Conservation (phyloP, 2,113 vertebrate species). For the Neomonachus schauinslandi region DNA sequence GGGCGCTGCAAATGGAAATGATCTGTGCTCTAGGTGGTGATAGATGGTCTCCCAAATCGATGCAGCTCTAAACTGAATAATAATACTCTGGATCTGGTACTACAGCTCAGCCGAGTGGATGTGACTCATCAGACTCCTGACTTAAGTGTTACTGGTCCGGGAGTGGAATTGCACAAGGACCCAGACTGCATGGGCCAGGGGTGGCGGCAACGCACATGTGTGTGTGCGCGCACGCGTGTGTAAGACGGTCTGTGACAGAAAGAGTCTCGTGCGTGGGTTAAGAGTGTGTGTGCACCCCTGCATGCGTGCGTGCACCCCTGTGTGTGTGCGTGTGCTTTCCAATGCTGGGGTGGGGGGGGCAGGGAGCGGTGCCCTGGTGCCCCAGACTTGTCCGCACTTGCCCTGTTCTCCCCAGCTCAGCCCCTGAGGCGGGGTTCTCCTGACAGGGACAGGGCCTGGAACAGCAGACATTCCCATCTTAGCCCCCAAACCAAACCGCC, state of each 20-base stretch:
- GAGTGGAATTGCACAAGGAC: not conserved
- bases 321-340: rapidly evolving
- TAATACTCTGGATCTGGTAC: not conserved
- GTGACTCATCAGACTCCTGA: not conserved
- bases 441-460: not conserved
- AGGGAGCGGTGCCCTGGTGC: not conserved
- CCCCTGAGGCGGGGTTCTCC: not conserved
- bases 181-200: not conserved
- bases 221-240: rapidly evolving
- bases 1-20: constrained; percentile 67
- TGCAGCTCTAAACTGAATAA: constrained; percentile 61
- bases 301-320: no score
- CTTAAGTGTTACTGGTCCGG: not conserved
- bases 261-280: not conserved
- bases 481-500: constrained; percentile 47
- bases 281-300: not conserved
- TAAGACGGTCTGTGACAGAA: not conserved
- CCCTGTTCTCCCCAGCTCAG: constrained; percentile 15
- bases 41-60: constrained; percentile 60
- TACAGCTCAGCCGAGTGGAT: not conserved
- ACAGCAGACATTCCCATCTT: constrained; percentile 38
- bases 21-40: constrained; percentile 61
- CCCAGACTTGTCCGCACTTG: not conserved
- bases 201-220: not conserved
- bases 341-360: not conserved